Evolutionary conservation across 2,797 vertebrate genomes (phyloP).

Genomic region (Alectoris magna): DNA sequence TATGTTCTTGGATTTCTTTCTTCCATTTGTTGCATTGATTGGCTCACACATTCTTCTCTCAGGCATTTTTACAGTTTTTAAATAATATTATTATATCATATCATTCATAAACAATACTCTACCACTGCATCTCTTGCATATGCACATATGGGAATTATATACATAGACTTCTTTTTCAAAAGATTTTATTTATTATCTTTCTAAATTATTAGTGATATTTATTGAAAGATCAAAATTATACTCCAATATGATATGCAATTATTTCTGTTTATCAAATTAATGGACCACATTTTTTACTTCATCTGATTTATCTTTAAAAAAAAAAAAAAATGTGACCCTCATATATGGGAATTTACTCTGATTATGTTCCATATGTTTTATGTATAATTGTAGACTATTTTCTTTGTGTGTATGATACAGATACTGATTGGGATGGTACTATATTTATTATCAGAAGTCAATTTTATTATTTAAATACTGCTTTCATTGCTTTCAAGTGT

Average conservation of each 20-base stretch:
- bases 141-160: not conserved
- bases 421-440: not conserved
- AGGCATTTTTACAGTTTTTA: not conserved
- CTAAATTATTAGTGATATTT: not conserved
- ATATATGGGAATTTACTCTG: not conserved
- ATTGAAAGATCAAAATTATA: not conserved
- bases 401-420: not conserved
- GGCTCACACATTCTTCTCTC: not conserved
- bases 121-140: not conserved
- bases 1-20: not conserved
- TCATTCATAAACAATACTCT: not conserved
- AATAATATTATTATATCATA: not conserved
- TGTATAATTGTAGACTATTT: not conserved
- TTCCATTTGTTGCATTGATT: not conserved
- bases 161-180: not conserved
- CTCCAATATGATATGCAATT: not conserved
- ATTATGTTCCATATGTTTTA: not conserved
- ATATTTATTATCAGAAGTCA: not conserved
- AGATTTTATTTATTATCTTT: not conserved
- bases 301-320: not conserved
- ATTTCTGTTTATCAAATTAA: not conserved
- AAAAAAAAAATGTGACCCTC: not conserved
- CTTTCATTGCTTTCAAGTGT: not conserved
- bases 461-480: rapidly evolving
- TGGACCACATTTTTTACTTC: not conserved